A percentile compares a stretch with the other conserved stretches of the same genome.
phyloP scores from a whole-genome alignment of 1,140 invertebrate species.

The Heliconius eleuchia region DNA sequence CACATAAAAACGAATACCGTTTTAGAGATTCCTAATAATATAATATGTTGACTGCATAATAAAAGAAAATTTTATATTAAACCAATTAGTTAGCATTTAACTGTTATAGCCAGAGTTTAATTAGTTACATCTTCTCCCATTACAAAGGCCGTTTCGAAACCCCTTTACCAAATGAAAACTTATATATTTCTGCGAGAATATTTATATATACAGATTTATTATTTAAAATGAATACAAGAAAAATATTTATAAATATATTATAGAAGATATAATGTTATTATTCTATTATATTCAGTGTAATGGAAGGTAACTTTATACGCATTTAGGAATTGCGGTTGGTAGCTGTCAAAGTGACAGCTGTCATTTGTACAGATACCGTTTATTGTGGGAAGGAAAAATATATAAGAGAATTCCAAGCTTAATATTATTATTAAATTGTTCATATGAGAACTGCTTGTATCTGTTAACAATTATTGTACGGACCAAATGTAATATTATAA shows the following conservation, averaged over 20 bases:
- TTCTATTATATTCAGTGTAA: constrained; percentile 8
- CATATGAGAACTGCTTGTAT: background rate
- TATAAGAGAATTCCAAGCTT: background rate
- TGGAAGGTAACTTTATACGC: background rate
- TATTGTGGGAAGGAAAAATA: background rate
- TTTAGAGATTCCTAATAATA: background rate
- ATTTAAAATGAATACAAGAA: background rate
- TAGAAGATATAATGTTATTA: background rate
- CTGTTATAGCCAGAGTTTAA: background rate
- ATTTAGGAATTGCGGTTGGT: constrained; percentile 15
- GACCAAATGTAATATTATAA: background rate
- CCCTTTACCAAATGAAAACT: constrained; percentile 15
- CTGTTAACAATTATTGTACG: background rate
- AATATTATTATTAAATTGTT: background rate
- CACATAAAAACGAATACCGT: background rate
- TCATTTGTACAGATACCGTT: constrained; percentile 16
- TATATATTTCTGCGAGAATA: background rate
- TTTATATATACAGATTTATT: background rate
- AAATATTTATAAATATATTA: background rate
- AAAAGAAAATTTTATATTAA: constrained; percentile 1
- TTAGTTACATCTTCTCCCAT: constrained; percentile 10
- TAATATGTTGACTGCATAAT: background rate
- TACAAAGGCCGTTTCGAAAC: constrained; percentile 29
- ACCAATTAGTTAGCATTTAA: constrained; percentile 1
- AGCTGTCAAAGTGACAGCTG: constrained; percentile 31